Conservation (phyloP, 2,113 vertebrate species). For the Gopherus flavomarginatus region DNA sequence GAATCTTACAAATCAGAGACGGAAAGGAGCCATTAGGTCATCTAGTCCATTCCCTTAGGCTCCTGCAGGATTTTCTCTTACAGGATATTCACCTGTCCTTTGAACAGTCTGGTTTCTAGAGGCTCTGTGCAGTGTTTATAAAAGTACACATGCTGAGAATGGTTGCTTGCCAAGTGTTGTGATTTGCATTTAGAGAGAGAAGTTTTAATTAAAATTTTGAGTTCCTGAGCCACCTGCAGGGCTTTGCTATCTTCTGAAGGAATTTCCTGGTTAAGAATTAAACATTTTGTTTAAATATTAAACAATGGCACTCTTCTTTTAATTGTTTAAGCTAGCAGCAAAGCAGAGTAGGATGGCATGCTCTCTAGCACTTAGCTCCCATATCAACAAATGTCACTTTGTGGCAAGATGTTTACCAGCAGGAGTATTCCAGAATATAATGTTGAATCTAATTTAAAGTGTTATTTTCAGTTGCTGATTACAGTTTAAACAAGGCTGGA, state of each 20-base stretch:
- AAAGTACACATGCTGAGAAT: conserved; percentile 67
- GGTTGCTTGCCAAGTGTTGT: conserved; percentile 63
- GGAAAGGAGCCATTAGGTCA: conserved; percentile 49
- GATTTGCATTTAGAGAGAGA: conserved; percentile 76
- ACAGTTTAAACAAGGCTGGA: background rate
- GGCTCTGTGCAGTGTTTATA: conserved; percentile 41
- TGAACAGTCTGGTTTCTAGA: conserved; percentile 44
- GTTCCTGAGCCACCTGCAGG: conserved; percentile 71
- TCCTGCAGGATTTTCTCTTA: conserved; percentile 44
- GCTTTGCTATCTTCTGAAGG: conserved; percentile 60
- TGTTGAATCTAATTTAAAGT: conserved; percentile 33
- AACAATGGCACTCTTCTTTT: conserved; percentile 44
- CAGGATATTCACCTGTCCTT: conserved; percentile 46
- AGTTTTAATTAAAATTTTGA: conserved; percentile 74
- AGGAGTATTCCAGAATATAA: background rate
- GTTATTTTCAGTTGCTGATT: conserved; percentile 36
- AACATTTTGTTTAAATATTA: conserved; percentile 67
- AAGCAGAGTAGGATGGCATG: conserved; percentile 3
- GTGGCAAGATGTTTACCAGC: conserved; percentile 37
- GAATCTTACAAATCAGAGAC: background rate
- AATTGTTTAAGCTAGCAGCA: conserved; percentile 25
- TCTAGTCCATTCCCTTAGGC: conserved; percentile 17
- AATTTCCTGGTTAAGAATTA: conserved; percentile 49
- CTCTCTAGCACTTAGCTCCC: conserved; percentile 29
- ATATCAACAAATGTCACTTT: conserved; percentile 18